Evolutionary conservation across 2,113 vertebrate species (phyloP).

Genomic region (Athene noctua): DNA sequence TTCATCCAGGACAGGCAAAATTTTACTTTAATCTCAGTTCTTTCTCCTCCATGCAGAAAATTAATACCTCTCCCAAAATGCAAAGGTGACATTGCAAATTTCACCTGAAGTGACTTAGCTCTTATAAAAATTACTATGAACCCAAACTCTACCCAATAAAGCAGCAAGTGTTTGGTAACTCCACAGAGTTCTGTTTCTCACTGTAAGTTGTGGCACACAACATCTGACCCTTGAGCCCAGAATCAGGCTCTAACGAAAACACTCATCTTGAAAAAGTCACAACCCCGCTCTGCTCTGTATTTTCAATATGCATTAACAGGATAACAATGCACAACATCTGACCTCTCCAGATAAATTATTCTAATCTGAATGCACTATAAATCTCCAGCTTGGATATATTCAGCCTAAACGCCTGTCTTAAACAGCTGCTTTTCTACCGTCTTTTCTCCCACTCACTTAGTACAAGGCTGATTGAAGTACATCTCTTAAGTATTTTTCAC

Average conservation of each 20-base stretch:
- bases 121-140: neutral
- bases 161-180: neutral
- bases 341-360: neutral
- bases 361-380: neutral
- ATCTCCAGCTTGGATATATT: neutral
- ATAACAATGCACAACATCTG: neutral
- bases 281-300: neutral
- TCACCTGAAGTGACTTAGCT: neutral
- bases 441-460: neutral
- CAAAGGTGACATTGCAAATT: neutral
- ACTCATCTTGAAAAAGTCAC: neutral
- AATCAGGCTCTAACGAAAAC: neutral
- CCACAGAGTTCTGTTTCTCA: neutral
- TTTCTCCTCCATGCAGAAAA: neutral
- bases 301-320: neutral
- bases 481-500: neutral
- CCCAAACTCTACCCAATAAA: neutral
- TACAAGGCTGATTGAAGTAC: neutral
- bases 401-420: neutral
- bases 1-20: neutral
- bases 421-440: neutral
- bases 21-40: neutral
- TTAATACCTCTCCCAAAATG: neutral
- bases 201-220: rapidly evolving
- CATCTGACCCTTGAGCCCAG: neutral